A percentile compares a stretch with the other conserved stretches of the same genome.
Evolutionary conservation across 2,888 invertebrate species (phyloP).

Genomic region (Luperina nickerlii): DNA sequence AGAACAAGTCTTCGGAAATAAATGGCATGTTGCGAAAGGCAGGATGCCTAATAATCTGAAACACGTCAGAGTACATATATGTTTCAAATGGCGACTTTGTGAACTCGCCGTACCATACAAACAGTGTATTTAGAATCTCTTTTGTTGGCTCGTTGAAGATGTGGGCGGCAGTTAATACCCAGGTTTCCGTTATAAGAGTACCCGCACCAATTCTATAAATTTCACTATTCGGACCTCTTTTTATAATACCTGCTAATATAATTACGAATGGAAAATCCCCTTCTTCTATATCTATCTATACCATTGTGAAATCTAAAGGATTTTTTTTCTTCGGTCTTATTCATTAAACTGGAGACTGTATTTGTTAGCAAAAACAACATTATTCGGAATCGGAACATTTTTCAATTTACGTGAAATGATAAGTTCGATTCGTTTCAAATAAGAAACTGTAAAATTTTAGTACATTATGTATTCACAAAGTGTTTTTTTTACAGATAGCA

Average conservation of each 20-base stretch:
- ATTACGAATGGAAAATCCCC: constrained; percentile 13
- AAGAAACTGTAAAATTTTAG: no score
- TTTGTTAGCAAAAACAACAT: background rate
- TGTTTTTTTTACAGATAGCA: no score
- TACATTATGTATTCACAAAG: no score
- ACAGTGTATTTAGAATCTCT: background rate
- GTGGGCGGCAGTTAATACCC: constrained; percentile 14
- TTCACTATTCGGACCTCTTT: background rate
- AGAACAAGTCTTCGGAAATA: background rate
- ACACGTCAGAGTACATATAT: constrained; percentile 1
- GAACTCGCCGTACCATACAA: constrained; percentile 18
- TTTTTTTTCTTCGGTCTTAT: background rate
- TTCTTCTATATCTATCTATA: background rate
- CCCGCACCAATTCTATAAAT: constrained; percentile 14
- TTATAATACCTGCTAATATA: background rate
- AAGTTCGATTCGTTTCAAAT: background rate
- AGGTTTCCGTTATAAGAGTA: background rate
- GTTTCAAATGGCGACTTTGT: constrained; percentile 4
- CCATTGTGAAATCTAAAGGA: background rate
- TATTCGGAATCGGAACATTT: no score
- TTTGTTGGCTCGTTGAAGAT: background rate
- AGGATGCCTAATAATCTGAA: background rate
- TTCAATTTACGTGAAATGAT: background rate
- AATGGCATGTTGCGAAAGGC: background rate
- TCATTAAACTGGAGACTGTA: background rate